Percentiles rank a stretch among this genome's conserved stretches.
phyloP scores from a whole-genome alignment of 2,888 invertebrate species.

The Drosophila vallismaia region DNA sequence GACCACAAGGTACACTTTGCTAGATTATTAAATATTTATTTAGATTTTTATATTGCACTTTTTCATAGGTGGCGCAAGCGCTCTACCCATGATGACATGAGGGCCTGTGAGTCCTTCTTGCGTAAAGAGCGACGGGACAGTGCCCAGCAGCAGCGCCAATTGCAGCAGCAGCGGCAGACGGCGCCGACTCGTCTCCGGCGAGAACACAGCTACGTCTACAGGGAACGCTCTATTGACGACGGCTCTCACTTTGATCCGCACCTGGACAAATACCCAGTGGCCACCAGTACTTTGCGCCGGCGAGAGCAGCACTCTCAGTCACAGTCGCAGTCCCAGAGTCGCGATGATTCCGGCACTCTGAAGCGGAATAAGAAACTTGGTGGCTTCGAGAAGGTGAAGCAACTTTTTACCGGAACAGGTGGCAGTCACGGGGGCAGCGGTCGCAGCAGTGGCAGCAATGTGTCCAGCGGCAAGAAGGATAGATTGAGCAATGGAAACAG shows the following conservation, averaged over 20 bases:
- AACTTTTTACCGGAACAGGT: conserved; percentile 88
- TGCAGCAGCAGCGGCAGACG: conserved; percentile 64
- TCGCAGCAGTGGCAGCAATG: conserved; percentile 79
- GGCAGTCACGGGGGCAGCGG: conserved; percentile 85
- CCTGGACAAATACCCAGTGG: conserved; percentile 86
- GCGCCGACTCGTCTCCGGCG: conserved; percentile 79
- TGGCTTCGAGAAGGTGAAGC: conserved; percentile 90
- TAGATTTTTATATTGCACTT: background rate
- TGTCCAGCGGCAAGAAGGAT: conserved; percentile 70
- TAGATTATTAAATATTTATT: background rate
- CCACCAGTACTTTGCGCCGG: conserved; percentile 81
- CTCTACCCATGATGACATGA: conserved; percentile 88
- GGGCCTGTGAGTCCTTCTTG: conserved; percentile 88
- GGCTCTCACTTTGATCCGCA: conserved; percentile 88
- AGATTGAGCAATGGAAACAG: conserved; percentile 71
- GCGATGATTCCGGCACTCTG: conserved; percentile 74
- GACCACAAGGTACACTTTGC: conserved; percentile 74
- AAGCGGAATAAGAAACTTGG: conserved; percentile 87
- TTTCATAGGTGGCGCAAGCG: conserved; percentile 83
- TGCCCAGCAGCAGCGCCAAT: conserved; percentile 85
- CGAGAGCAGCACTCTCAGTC: conserved; percentile 66
- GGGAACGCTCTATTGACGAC: conserved; percentile 87
- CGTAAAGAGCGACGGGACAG: conserved; percentile 90
- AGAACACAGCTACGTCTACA: conserved; percentile 85
- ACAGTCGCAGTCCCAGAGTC: conserved; percentile 25